Base-by-base conservation (phyloP, 1,140 invertebrate genomes). In the Pantala flavescens region DNA sequence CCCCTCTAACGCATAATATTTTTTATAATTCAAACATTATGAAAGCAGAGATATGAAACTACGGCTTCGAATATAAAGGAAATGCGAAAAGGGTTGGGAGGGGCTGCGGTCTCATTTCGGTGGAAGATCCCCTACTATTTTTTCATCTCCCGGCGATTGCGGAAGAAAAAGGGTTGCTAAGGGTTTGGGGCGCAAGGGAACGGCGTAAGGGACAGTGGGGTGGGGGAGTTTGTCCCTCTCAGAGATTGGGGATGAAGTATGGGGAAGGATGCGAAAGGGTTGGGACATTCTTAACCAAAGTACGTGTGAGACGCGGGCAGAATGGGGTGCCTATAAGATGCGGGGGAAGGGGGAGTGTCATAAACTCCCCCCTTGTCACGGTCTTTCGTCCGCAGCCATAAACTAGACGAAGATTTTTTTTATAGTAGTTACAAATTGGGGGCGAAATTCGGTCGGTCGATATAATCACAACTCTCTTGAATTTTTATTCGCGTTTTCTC, bases 301-400 rank as follows among this genome's bases (percentile, higher is more conserved):
- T 36, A 36, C 28, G 28, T 36, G 28, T 36, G 28, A 36, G 28
- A 36, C 28, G 28, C 28, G 28, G 28, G 28, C 28, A 36, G 28
- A 36, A 36, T 36, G 28, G 28, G 28, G 28, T 36, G 28, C 28
- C 28, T 36, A 36, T 36, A 36, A 36, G 28, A 36, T 36, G 28
- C 9, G 2, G 28, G 28, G 28, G 28, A 36, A 9, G 9, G 28
- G 28, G 28, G 28, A 36, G 28, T 36, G 28, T 36, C 28, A 36
- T 36, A 36, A 36, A 36, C 12, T 71, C 43, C 73, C n/a, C 55
- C 70, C 36, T 63, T 74, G 21, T 49, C 74, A 43, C 63, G 43
- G 36, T 73, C 75, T 75, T 70, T 55, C 63, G 28, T 36, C 28
- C 28, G 28, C 28, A 36, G 28, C 28, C 28, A 36, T 36, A 36